Percentiles rank a stretch among this genome's conserved stretches.
Evolutionary conservation across 2,888 invertebrate genomes (phyloP).

Genomic region (Noctua janthina): DNA sequence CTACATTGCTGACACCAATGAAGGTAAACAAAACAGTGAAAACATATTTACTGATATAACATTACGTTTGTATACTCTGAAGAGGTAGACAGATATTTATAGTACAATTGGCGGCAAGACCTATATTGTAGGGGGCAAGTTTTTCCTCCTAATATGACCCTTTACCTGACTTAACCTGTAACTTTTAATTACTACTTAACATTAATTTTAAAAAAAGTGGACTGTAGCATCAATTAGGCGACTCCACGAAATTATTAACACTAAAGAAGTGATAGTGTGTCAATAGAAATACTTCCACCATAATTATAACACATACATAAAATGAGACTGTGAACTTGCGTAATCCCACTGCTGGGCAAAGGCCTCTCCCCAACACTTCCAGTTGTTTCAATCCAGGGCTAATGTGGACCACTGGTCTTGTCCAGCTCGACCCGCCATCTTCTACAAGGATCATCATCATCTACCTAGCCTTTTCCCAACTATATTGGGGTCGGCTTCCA

Average conservation of each 20-base stretch:
- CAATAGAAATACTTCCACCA: neutral
- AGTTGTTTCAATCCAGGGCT: too few relatives aligned
- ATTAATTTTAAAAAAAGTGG: neutral
- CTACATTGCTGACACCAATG: slow-evolving; percentile 87
- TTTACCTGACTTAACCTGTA: neutral
- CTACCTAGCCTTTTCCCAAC: too few relatives aligned
- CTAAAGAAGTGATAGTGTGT: neutral
- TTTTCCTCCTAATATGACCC: neutral
- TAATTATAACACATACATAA: too few relatives aligned
- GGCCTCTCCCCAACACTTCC: too few relatives aligned
- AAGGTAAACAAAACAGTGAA: slow-evolving; percentile 79
- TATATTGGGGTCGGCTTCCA: too few relatives aligned
- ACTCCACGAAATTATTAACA: neutral
- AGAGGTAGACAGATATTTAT: neutral
- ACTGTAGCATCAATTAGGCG: neutral
- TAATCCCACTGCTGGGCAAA: too few relatives aligned
- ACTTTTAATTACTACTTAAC: neutral
- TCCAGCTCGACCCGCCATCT: too few relatives aligned
- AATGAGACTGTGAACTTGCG: too few relatives aligned
- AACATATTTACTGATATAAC: neutral
- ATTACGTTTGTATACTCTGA: neutral
- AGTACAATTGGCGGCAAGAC: neutral
- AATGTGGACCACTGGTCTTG: too few relatives aligned
- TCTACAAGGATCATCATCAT: too few relatives aligned
- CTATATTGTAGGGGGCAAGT: too few relatives aligned